Evolutionary conservation across 2,797 vertebrate genomes (phyloP).

Genomic region (Aulostomus chinensis): DNA sequence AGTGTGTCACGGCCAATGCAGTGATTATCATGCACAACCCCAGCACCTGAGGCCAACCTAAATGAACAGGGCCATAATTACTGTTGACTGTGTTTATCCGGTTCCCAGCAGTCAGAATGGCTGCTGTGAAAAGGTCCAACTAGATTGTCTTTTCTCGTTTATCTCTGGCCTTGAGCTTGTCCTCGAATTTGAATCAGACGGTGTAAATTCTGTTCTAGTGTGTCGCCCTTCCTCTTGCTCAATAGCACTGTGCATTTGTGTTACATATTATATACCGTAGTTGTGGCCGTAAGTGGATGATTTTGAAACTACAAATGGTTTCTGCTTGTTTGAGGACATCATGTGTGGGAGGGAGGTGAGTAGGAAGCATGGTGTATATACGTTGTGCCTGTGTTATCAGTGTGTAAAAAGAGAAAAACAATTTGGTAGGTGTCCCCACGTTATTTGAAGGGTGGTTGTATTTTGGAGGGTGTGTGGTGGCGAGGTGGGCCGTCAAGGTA

Average conservation of each 20-base stretch:
- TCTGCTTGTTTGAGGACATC: slow-evolving; percentile 67
- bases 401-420: slow-evolving; percentile 40
- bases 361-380: slow-evolving; percentile 45
- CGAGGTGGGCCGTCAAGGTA: slow-evolving; percentile 86
- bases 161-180: slow-evolving; percentile 5
- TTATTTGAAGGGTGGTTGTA: slow-evolving; percentile 38
- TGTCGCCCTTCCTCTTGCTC: neutral
- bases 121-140: too few relatives aligned
- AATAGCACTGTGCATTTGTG: slow-evolving; percentile 47
- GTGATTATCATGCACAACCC: too few relatives aligned
- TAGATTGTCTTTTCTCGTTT: too few relatives aligned
- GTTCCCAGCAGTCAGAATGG: neutral
- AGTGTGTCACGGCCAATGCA: too few relatives aligned
- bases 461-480: slow-evolving; percentile 20
- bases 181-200: slow-evolving; percentile 2
- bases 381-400: slow-evolving; percentile 39
- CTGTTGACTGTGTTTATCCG: neutral
- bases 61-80: too few relatives aligned
- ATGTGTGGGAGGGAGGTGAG: slow-evolving; percentile 46
- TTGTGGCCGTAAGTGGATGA: slow-evolving; percentile 49
- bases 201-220: slow-evolving; percentile 40
- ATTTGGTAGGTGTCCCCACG: slow-evolving; percentile 59
- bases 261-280: slow-evolving; percentile 67
- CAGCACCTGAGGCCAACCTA: too few relatives aligned
- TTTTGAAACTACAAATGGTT: slow-evolving; percentile 67